Evolutionary conservation across 1,140 invertebrate genomes (phyloP).

Genomic region (Heliconius hermathena): DNA sequence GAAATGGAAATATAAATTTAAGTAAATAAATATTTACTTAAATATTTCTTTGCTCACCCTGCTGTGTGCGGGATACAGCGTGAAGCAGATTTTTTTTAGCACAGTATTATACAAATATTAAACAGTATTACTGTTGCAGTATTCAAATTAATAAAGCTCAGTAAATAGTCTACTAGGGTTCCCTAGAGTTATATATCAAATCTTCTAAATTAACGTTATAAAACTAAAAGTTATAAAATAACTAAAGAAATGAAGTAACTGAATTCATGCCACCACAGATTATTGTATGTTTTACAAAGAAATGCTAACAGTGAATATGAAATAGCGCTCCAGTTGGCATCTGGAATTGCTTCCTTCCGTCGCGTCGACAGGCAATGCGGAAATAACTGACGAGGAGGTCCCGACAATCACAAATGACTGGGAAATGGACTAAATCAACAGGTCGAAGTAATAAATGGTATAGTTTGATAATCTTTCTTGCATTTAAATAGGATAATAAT

Average conservation of each 20-base stretch:
- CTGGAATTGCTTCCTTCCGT: conserved; percentile 77
- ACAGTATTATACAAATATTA: too few species aligned
- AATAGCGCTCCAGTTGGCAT: conserved; percentile 56
- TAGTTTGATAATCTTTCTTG: background rate
- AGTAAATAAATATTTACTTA: too few species aligned
- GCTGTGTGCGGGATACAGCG: too few species aligned
- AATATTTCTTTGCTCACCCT: too few species aligned
- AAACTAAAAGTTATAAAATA: background rate
- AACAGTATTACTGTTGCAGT: too few species aligned
- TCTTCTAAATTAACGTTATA: too few species aligned
- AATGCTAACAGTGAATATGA: conserved; percentile 38
- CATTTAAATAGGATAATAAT: background rate
- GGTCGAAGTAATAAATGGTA: conserved; percentile 38
- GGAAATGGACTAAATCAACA: conserved; percentile 75
- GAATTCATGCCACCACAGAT: background rate
- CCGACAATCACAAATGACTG: conserved; percentile 59
- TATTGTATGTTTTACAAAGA: conserved; percentile 16
- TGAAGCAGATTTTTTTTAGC: too few species aligned
- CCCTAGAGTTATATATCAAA: too few species aligned
- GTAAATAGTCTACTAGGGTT: too few species aligned
- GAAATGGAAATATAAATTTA: too few species aligned
- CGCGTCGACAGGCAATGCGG: conserved; percentile 56
- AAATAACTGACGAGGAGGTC: conserved; percentile 67
- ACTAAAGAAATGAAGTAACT: background rate
- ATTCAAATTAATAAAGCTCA: too few species aligned